phyloP scores from a whole-genome alignment of 2,888 invertebrate genomes.

The Opisthograptis luteolata region DNA sequence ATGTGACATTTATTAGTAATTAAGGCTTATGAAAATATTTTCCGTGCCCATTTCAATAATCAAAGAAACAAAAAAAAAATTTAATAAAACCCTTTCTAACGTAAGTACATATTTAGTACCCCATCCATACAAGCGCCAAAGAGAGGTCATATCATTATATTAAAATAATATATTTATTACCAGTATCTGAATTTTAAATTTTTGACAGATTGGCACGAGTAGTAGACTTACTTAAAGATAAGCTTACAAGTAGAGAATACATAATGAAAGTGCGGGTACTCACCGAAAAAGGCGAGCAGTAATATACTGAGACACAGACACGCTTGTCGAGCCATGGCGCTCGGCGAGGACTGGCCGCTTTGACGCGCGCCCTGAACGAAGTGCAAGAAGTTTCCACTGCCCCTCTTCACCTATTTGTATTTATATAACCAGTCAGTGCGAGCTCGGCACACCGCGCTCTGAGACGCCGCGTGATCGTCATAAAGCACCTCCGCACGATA shows the following conservation, averaged over 20 bases:
- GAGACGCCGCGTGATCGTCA: slow-evolving; percentile 63
- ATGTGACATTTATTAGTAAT: no score
- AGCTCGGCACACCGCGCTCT: slow-evolving; percentile 52
- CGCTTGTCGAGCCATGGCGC: slow-evolving; percentile 84
- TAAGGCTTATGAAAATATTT: no score
- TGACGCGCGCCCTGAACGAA: slow-evolving; percentile 75
- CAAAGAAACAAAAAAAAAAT: no score
- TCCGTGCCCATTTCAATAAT: no score
- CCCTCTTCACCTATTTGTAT: slow-evolving; percentile 84
- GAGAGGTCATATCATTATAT: slow-evolving; percentile 6
- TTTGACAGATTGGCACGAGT: slow-evolving; percentile 8
- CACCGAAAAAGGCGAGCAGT: slow-evolving; percentile 76
- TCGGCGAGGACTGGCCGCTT: slow-evolving; percentile 77
- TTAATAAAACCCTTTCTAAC: slow-evolving; percentile 11
- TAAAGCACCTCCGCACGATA: slow-evolving; percentile 58
- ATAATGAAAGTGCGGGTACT: slow-evolving; percentile 58
- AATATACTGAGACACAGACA: slow-evolving; percentile 78
- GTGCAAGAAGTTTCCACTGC: slow-evolving; percentile 79
- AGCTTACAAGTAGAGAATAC: slow-evolving; percentile 6
- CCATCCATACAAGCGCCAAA: not conserved
- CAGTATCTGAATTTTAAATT: not conserved
- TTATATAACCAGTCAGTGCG: slow-evolving; percentile 77
- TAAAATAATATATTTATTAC: not conserved
- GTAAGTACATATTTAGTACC: slow-evolving; percentile 8
- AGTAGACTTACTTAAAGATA: slow-evolving; percentile 5